These are phyloP conservation scores for Drosophila suboccidentalis DNA, from an alignment of 2,888 invertebrate species.

Conservation along the genomic window DNA sequence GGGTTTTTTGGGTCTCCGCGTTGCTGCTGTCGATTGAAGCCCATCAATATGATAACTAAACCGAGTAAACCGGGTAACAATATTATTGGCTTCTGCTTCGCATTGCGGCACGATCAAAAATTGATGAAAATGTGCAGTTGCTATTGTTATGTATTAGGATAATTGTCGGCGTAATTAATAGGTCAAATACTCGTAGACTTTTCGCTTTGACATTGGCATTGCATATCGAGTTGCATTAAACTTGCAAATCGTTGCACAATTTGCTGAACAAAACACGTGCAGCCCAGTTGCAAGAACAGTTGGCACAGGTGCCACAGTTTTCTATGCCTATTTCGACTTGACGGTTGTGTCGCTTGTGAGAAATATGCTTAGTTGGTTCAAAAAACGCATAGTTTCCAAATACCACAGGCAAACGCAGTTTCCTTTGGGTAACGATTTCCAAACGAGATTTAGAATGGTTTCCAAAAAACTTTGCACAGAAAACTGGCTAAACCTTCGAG, in stretches of 20 bases:
- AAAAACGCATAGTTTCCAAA: background rate
- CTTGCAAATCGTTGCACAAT: constrained; percentile 34
- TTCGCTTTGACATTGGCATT: background rate
- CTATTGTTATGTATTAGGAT: background rate
- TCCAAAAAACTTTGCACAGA: too few relatives aligned
- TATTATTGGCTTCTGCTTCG: background rate
- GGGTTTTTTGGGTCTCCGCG: background rate
- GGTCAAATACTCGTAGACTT: too few relatives aligned
- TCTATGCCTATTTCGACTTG: constrained; percentile 1
- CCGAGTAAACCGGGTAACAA: constrained; percentile 1
- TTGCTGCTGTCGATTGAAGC: constrained; percentile 8
- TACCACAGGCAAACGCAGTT: background rate
- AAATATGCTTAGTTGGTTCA: constrained; percentile 7
- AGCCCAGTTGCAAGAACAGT: background rate
- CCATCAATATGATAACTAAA: constrained; percentile 11
- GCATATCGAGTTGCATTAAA: constrained; percentile 20
- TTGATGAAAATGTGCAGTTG: background rate
- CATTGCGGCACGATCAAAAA: constrained; percentile 7
- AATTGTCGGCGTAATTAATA: background rate
- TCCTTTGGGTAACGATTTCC: background rate
- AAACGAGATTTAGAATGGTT: too few relatives aligned
- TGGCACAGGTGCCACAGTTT: constrained; percentile 11
- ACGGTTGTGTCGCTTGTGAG: constrained; percentile 5
- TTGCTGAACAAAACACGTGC: constrained; percentile 1
- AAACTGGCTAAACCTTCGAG: too few relatives aligned